These are phyloP conservation scores for Geodia barretti DNA, from an alignment of 37 sponge, comb jelly and placozoan species.

Conservation along the genomic window DNA sequence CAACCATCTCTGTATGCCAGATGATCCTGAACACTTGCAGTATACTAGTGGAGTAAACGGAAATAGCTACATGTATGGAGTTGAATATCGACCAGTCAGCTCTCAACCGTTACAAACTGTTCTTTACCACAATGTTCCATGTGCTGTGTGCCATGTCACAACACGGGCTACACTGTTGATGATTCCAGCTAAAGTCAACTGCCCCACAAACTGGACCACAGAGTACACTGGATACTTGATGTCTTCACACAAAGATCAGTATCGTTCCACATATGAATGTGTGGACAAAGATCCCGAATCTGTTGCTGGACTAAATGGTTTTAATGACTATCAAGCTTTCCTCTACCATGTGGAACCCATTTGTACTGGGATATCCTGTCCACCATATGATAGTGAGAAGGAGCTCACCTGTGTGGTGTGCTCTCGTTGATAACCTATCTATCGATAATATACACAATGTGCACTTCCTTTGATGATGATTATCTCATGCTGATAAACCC, in stretches of 20 bases:
- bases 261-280: conserved; percentile 41
- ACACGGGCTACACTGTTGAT: conserved; percentile 17
- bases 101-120: conserved; percentile 2
- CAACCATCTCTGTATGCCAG: conserved; percentile 46
- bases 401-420: conserved; percentile 69
- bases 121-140: conserved; percentile 38
- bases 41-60: conserved; percentile 21
- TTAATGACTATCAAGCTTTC: conserved; percentile 29
- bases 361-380: conserved; percentile 53
- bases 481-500: too few relatives aligned
- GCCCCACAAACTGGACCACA: conserved; percentile 47
- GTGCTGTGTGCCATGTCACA: conserved; percentile 56
- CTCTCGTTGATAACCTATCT: conserved; percentile 3
- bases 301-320: conserved; percentile 14
- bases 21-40: conserved; percentile 38
- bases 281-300: conserved; percentile 46
- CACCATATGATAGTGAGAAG: conserved; percentile 42
- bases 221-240: conserved; percentile 69
- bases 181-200: conserved; percentile 43
- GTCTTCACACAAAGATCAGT: not conserved
- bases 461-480: too few relatives aligned
- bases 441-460: too few relatives aligned
- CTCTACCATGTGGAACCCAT: conserved; percentile 48
- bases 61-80: conserved; percentile 20
- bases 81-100: conserved; percentile 30